These are phyloP conservation scores for Mythimna pallens DNA, from an alignment of 2,888 invertebrate species.

Conservation along the genomic window DNA sequence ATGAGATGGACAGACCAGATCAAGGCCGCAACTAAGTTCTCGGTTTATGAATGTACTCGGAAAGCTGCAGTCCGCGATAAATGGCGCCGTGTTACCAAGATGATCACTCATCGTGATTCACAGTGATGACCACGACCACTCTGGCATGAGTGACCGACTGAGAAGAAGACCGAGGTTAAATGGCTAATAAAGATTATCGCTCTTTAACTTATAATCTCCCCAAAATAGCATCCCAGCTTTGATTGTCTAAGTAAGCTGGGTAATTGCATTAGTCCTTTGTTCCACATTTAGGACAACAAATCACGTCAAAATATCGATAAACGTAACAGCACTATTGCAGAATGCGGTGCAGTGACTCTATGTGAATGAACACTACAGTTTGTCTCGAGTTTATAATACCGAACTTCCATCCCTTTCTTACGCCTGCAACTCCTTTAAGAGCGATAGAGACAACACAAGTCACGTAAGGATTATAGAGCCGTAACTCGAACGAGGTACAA, in stretches of 20 bases:
- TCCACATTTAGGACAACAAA: constrained; percentile 1
- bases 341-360: constrained; percentile 87
- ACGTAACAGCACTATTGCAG: constrained; percentile 78
- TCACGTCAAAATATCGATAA: constrained; percentile 60
- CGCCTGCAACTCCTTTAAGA: constrained; percentile 26
- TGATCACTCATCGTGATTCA: no score
- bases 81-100: no score
- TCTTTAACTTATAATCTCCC: no score
- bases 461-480: constrained; percentile 85
- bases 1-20: no score
- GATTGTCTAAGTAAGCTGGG: background rate
- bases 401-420: constrained; percentile 67
- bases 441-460: constrained; percentile 68
- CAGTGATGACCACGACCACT: no score
- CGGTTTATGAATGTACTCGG: no score
- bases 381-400: constrained; percentile 69
- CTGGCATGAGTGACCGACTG: no score
- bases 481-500: constrained; percentile 75
- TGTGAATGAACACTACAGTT: constrained; percentile 86
- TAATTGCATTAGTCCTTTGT: background rate
- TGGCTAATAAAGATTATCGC: no score
- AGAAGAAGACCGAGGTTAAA: no score
- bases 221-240: background rate
- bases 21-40: no score
- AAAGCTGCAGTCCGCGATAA: no score